phyloP scores from a whole-genome alignment of 2,797 vertebrate genomes.

The Acanthiza pusilla region DNA sequence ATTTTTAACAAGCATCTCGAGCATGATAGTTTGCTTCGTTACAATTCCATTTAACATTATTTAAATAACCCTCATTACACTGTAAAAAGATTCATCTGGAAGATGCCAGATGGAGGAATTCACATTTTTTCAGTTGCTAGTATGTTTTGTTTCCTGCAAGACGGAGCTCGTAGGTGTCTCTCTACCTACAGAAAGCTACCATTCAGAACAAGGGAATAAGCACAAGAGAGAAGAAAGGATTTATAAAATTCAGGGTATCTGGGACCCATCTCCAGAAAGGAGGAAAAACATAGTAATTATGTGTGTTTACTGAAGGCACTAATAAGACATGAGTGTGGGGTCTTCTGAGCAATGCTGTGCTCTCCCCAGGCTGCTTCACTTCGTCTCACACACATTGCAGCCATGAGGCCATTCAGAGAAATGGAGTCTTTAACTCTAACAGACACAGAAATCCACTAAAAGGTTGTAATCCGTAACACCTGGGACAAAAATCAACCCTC shows the following conservation, averaged over 20 bases:
- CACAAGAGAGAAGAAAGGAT: neutral
- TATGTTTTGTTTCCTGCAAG: neutral
- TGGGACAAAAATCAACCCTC: neutral
- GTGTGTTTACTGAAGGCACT: neutral
- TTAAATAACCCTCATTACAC: neutral
- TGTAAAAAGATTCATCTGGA: neutral
- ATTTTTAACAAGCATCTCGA: neutral
- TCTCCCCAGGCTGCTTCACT: neutral
- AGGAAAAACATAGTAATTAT: neutral
- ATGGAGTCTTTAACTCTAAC: neutral
- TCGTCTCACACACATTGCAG: neutral
- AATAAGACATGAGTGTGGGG: neutral
- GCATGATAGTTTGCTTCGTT: neutral
- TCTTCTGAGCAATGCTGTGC: neutral
- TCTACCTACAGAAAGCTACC: neutral
- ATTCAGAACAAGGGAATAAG: neutral
- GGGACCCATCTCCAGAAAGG: neutral
- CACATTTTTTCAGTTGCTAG: neutral
- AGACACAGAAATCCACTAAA: neutral
- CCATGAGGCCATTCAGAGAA: neutral
- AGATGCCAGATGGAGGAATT: neutral
- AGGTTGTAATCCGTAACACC: neutral
- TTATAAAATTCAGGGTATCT: neutral
- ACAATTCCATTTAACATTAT: neutral
- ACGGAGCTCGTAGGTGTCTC: neutral